Evolutionary conservation across 2,888 invertebrate genomes (phyloP), one percentile per base, ranked within the genome.

Genomic region (Colletes collaris): DNA sequence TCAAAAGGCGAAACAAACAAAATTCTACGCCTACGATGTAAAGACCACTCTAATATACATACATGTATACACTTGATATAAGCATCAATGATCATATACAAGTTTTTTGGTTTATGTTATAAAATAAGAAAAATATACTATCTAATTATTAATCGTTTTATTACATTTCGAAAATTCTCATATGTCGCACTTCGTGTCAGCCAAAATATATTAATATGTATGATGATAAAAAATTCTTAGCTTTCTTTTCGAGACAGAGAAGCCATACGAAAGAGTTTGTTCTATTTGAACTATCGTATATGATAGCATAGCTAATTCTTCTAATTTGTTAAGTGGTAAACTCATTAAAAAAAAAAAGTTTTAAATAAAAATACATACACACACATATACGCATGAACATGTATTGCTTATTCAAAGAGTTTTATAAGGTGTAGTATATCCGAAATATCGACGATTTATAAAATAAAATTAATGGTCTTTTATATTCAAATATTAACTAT

Each of bases 21-120:
- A 40, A 40, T 40, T 6, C 7, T 40, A 40, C 4, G 7, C 6
- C 7, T 40, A 40, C 4, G 4, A 7, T 6, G 40, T 40, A 40
- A 40, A 40, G 4, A 4, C 40, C 10, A 46, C 44, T 8, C 7
- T 10, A 40, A 8, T 46, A 46, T 46, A 46, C 62, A 67, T 52
- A 67, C 52, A 76, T 71, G 58, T 56, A 19, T 79, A 79, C 66
- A 79, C 63, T 50, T 13, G 11, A 46, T 37, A 62, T 56, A 53
- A 49, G 66, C 64, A 65, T 59, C 11, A 52, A 63, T 40, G 44
- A 63, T 63, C 52, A 56, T 40, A 46, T 35, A 68, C 58, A 58
- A 64, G 60, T 60, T 27, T 52, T 58, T 50, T 68, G 52, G 37
- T 49, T 10, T 63, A n/a, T n/a, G 11, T 70, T 35, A 8, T 16